Conservation (phyloP, 2,888 invertebrate genomes). For the Diogma glabrata region DNA sequence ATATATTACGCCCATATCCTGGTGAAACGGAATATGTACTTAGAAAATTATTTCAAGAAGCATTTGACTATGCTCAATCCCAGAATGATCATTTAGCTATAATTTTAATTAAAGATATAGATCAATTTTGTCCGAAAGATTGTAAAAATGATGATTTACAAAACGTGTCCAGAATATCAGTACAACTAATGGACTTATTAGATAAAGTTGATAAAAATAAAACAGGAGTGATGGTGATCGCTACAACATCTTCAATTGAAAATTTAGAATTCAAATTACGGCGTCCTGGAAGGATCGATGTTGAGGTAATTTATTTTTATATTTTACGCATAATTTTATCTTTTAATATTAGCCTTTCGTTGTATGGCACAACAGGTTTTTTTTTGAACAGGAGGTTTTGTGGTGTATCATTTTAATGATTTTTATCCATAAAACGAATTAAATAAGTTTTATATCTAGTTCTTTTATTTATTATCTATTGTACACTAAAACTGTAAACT, state of each 20-base stretch:
- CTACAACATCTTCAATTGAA: conserved; percentile 40
- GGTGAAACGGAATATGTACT: conserved; percentile 42
- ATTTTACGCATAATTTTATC: too few species aligned
- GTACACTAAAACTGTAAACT: too few species aligned
- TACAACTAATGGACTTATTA: conserved; percentile 38
- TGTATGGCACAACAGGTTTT: too few species aligned
- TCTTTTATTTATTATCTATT: too few species aligned
- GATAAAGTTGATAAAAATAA: conserved; percentile 33
- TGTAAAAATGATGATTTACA: conserved; percentile 23
- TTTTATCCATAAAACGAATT: too few species aligned
- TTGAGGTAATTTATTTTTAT: too few species aligned
- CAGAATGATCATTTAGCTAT: conserved; percentile 26
- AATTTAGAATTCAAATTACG: conserved; percentile 38
- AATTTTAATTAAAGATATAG: conserved; percentile 37
- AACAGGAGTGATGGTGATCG: conserved; percentile 39
- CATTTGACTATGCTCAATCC: conserved; percentile 23
- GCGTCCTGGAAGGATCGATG: conserved; percentile 43
- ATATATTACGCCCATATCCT: conserved; percentile 38
- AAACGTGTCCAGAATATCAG: conserved; percentile 33
- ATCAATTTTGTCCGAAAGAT: conserved; percentile 34
- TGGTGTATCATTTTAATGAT: too few species aligned
- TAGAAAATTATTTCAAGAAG: conserved; percentile 37
- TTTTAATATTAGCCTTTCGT: too few species aligned
- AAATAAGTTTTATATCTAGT: too few species aligned
- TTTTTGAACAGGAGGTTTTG: too few species aligned